These are phyloP conservation scores for Agrochola lota DNA, from an alignment of 2,888 invertebrate genomes.

Conservation along the genomic window DNA sequence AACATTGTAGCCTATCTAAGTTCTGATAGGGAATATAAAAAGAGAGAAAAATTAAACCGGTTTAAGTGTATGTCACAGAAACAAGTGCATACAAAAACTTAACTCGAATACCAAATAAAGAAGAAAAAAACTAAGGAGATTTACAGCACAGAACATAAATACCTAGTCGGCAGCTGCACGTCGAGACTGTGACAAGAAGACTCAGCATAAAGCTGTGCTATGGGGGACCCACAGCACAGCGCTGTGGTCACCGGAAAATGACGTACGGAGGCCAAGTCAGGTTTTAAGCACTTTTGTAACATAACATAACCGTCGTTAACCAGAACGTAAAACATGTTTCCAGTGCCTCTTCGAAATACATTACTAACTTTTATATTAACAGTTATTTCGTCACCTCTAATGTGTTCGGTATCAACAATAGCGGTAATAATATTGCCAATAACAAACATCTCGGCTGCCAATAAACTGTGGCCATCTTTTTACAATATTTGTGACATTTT, in stretches of 20 bases:
- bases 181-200: background rate
- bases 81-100: background rate
- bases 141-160: background rate
- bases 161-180: background rate
- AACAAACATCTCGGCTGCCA: constrained; percentile 52
- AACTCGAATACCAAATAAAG: background rate
- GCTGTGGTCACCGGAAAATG: background rate
- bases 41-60: background rate
- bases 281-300: background rate
- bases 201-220: background rate
- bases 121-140: background rate
- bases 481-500: constrained; percentile 57
- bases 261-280: background rate
- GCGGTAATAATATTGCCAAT: constrained; percentile 52
- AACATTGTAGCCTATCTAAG: background rate
- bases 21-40: background rate
- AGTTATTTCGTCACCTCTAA: constrained; percentile 41
- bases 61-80: background rate
- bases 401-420: constrained; percentile 39
- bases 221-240: background rate
- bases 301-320: background rate
- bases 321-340: background rate
- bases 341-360: constrained; percentile 20
- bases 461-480: constrained; percentile 55
- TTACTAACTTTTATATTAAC: constrained; percentile 30